These are phyloP conservation scores for Bruchidius siliquastri DNA, from an alignment of 2,888 invertebrate species.

Conservation along the genomic window DNA sequence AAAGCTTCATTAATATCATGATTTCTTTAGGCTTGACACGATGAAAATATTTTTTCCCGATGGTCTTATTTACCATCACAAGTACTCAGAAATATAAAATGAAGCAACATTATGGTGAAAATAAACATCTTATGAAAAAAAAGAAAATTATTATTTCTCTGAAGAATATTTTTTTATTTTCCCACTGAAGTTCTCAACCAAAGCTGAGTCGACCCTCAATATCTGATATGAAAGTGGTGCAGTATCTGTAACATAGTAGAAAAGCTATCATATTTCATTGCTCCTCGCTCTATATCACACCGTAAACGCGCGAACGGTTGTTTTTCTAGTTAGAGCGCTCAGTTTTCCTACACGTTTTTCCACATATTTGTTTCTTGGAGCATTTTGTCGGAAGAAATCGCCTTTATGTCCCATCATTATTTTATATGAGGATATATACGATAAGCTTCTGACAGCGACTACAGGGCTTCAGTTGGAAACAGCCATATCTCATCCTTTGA, in stretches of 20 bases:
- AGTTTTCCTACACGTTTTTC: background rate
- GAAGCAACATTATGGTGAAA: too few relatives aligned
- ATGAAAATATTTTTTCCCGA: too few relatives aligned
- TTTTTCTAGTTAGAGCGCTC: background rate
- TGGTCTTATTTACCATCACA: too few relatives aligned
- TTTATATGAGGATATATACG: background rate
- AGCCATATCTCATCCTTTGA: too few relatives aligned
- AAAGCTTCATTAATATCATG: too few relatives aligned
- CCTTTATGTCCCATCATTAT: background rate
- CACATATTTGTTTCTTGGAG: background rate
- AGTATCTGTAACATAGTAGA: background rate
- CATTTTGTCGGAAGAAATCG: background rate
- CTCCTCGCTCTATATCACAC: background rate
- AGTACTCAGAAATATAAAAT: too few relatives aligned
- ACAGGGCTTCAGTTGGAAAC: too few relatives aligned
- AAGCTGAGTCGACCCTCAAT: background rate
- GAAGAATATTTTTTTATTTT: background rate
- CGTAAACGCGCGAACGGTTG: background rate
- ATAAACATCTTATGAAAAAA: too few relatives aligned
- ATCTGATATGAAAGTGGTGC: background rate
- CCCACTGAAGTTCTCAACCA: background rate
- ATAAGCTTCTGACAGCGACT: too few relatives aligned
- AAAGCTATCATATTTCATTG: background rate
- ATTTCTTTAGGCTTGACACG: too few relatives aligned
- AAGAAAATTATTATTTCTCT: too few relatives aligned